phyloP scores from a whole-genome alignment of 2,113 vertebrate species.

The Okapia johnstoni region DNA sequence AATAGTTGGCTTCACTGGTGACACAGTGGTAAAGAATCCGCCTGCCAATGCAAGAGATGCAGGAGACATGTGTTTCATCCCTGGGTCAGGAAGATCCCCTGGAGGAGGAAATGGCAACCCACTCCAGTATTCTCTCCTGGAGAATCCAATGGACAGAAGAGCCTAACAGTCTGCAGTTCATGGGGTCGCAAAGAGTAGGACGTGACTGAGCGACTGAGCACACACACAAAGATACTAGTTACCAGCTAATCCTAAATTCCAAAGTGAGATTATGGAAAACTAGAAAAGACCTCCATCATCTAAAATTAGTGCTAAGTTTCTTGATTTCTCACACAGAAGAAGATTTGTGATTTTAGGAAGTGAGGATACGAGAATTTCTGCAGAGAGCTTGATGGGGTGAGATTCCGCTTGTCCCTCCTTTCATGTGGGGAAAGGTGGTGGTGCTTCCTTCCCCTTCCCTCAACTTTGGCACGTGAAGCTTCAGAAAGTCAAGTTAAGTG shows the following conservation, averaged over 20 bases:
- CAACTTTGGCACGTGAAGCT: not conserved
- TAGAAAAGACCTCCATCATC: not conserved
- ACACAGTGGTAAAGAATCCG: not conserved
- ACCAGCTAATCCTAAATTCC: not conserved
- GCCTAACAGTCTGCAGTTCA: not conserved
- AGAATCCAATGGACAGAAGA: not conserved
- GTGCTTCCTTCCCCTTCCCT: not conserved
- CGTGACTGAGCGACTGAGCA: not conserved
- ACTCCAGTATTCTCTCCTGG: not conserved
- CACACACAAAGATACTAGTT: not conserved
- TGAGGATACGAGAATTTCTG: not conserved
- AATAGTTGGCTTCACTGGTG: not conserved
- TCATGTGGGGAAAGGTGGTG: rapidly evolving
- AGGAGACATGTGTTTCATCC: not conserved
- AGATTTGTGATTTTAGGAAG: not conserved
- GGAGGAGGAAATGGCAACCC: not conserved
- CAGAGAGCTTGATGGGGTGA: not conserved
- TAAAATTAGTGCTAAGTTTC: not conserved
- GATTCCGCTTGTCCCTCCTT: not conserved
- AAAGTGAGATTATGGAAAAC: not conserved
- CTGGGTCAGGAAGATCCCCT: not conserved
- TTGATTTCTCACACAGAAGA: not conserved
- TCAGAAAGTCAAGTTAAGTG: not conserved
- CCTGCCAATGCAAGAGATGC: not conserved
- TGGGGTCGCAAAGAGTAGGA: not conserved